phyloP scores from a whole-genome alignment of 2,888 invertebrate genomes.

The Acleris cristana region DNA sequence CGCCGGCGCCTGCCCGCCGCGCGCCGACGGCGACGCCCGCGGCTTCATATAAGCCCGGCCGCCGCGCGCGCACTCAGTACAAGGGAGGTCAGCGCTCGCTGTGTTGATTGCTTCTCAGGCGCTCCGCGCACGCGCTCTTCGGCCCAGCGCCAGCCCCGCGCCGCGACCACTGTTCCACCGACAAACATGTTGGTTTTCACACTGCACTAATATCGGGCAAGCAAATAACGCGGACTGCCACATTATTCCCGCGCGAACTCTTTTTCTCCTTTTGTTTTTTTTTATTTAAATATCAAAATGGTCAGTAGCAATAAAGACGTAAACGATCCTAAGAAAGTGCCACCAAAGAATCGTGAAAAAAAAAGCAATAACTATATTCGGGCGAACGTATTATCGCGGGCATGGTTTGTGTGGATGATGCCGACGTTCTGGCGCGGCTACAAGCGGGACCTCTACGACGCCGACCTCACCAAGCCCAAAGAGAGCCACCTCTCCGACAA shows the following conservation, averaged over 20 bases:
- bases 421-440: slow-evolving; percentile 84
- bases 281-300: slow-evolving; percentile 60
- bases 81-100: slow-evolving; percentile 66
- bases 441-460: slow-evolving; percentile 85
- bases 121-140: slow-evolving; percentile 65
- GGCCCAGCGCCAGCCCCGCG: slow-evolving; percentile 51
- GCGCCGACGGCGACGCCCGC: slow-evolving; percentile 17
- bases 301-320: slow-evolving; percentile 78
- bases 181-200: slow-evolving; percentile 61
- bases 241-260: slow-evolving; percentile 30
- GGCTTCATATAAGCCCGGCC: slow-evolving; percentile 50
- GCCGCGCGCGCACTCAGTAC: slow-evolving; percentile 70
- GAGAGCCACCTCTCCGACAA: slow-evolving; percentile 85
- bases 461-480: slow-evolving; percentile 88
- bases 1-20: slow-evolving; percentile 1
- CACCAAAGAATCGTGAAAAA: slow-evolving; percentile 76
- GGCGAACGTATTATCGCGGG: slow-evolving; percentile 70
- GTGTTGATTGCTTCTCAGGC: slow-evolving; percentile 63
- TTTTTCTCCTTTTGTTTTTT: slow-evolving; percentile 39
- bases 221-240: slow-evolving; percentile 46
- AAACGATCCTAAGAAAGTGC: slow-evolving; percentile 71
- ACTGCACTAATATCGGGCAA: slow-evolving; percentile 52
- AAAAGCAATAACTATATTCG: slow-evolving; percentile 75
- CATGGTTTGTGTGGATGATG: slow-evolving; percentile 83
- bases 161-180: slow-evolving; percentile 51